Percentiles rank a stretch among this genome's conserved stretches.
Conservation (phyloP, 2,797 vertebrate genomes). For the Mormyrops boulengeri region DNA sequence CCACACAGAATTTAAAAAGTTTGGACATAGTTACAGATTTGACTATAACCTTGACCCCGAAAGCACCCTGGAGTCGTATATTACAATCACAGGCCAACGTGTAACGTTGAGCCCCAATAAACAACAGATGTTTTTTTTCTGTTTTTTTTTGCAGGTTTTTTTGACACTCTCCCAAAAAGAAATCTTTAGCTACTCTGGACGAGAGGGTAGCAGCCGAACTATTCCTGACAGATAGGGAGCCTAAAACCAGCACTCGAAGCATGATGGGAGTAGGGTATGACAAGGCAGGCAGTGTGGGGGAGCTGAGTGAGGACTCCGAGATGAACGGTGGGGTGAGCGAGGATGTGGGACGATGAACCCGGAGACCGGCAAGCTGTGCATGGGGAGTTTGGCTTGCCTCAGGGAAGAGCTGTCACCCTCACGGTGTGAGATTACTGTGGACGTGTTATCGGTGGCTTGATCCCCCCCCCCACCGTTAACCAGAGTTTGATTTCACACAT, state of each 20-base stretch:
- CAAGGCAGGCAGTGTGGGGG: conserved; percentile 8
- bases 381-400: not conserved
- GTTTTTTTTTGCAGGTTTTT: conserved; percentile 10
- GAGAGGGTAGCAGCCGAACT: conserved; percentile 16
- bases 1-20: conserved; percentile 28
- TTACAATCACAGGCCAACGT: conserved; percentile 32
- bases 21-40: conserved; percentile 37
- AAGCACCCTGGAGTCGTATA: conserved; percentile 34
- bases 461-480: not conserved
- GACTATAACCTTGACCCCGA: conserved; percentile 40
- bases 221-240: conserved; percentile 7
- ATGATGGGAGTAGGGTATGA: conserved; percentile 20
- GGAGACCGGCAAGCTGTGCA: not conserved
- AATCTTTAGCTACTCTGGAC: not conserved
- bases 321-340: conserved; percentile 3
- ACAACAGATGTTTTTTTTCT: conserved; percentile 36
- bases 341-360: conserved; percentile 19
- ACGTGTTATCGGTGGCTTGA: conserved; percentile 8
- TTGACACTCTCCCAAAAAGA: conserved; percentile 4
- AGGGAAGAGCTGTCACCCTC: conserved; percentile 20
- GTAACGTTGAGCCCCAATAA: conserved; percentile 24
- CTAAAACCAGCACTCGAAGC: conserved; percentile 15
- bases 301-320: not conserved
- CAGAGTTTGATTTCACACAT: conserved; percentile 15
- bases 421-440: conserved; percentile 8